Percentiles rank a stretch among this genome's conserved stretches.
These are phyloP conservation scores for Craterocephalus amniculus DNA, from an alignment of 2,797 vertebrate genomes.

Conservation along the genomic window DNA sequence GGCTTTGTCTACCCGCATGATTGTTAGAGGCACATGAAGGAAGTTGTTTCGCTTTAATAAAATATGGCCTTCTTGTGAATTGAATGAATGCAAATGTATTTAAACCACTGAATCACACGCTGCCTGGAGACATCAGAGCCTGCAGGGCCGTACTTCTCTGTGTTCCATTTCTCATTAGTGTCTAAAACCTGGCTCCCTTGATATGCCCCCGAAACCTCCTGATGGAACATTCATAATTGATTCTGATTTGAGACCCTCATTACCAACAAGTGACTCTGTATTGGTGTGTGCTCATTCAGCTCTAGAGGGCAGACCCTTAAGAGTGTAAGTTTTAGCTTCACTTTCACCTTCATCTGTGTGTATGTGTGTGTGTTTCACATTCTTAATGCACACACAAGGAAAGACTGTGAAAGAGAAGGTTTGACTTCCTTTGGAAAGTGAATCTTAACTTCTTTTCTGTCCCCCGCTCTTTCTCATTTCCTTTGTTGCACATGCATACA, in stretches of 20 bases:
- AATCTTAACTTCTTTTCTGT: slow-evolving; percentile 50
- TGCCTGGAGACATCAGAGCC: slow-evolving; percentile 68
- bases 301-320: slow-evolving; percentile 64
- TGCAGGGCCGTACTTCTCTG: slow-evolving; percentile 69
- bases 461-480: slow-evolving; percentile 35
- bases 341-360: slow-evolving; percentile 37
- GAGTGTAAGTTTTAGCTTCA: slow-evolving; percentile 53
- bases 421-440: slow-evolving; percentile 55
- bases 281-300: slow-evolving; percentile 49
- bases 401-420: slow-evolving; percentile 32
- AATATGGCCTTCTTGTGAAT: slow-evolving; percentile 66
- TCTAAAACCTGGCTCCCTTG: slow-evolving; percentile 72
- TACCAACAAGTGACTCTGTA: slow-evolving; percentile 77
- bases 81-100: slow-evolving; percentile 80
- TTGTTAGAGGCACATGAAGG: slow-evolving; percentile 62
- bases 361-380: slow-evolving; percentile 1
- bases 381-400: slow-evolving; percentile 21
- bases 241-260: slow-evolving; percentile 78
- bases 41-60: slow-evolving; percentile 70
- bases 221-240: slow-evolving; percentile 83
- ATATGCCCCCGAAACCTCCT: slow-evolving; percentile 71
- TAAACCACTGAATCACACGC: slow-evolving; percentile 68
- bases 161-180: slow-evolving; percentile 79
- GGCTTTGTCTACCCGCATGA: slow-evolving; percentile 61
- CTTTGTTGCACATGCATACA: slow-evolving; percentile 41